Evolutionary conservation across 2,888 invertebrate genomes (phyloP), one percentile per base, ranked within the genome.

Genomic region (Ennomos quercinarius): DNA sequence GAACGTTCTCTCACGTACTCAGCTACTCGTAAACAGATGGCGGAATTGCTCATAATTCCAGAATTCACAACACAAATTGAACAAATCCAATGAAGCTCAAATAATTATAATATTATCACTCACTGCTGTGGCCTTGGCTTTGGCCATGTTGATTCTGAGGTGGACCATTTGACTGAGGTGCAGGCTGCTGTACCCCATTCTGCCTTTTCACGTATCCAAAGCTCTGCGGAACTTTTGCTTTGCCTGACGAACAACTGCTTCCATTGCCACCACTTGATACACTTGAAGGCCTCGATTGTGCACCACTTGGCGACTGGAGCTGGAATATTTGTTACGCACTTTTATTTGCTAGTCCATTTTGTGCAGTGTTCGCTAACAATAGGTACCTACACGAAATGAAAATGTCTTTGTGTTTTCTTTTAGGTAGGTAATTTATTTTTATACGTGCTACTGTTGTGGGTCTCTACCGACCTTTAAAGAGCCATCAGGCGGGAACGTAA

Each of bases 141-240:
- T 91, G 91, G 4, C 27, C 27, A 27, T 27, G 27, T 6, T 27
- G 27, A 27, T 27, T 27, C 64, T 83, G 89, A n/a, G 86, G 77
- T 4, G 84, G 84, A 46, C 89, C 90, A 53, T 87, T 84, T 0
- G 89, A 72, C 49, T 86, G 86, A 9, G 82, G 83, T 0, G 93
- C 62, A 8, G 75, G 93, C 59, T 94, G 92, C 56, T 93, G 93
- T 8, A 91, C 91, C 42, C 94, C 94, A 68, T 95, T 95, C 62
- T 95, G 94, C 72, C 97, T 94, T 80, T 97, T 97, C 45, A 97
- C 96, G 82, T 97, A 97, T 51, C 97, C 97, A 77, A 97, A 97
- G 83, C 95, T 97, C 73, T 97, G 96, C 9, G 97, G 97, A 10
- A 96, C 96, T 84, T 97, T 97, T 40, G 95, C 94, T 73, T 95